Base-by-base conservation (phyloP, 2,797 vertebrate species). In the Lepidocolaptes lacrymiger region DNA sequence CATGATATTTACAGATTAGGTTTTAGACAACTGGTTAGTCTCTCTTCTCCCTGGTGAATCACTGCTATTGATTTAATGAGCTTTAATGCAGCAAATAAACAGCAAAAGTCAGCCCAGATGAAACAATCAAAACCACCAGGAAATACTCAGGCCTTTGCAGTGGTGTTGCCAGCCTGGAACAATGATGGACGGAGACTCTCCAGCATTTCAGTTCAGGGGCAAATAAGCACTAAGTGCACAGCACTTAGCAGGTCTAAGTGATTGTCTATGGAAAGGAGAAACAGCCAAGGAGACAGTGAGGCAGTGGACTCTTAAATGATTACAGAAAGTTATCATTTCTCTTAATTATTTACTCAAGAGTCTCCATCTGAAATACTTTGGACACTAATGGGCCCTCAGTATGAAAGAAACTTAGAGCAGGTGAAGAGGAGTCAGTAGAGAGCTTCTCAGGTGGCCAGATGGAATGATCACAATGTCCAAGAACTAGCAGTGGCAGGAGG, bases 81-180 rank as follows among this genome's bases (percentile, higher is more conserved):
- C 41, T 89, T 44, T 59, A 91, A 83, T 58, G 32, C 82, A 80
- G 77, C 62, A 51, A 28, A 59, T 83, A 92, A 93, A 92, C 71
- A 91, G 84, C 61, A 87, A 71, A 85, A 76, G 15, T 88, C 59
- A 88, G 49, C 36, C 41, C 56, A 78, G 80, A 73, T 71, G 90
- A 96, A 95, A 74, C 64, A 64, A 80, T 77, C 63, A 41, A 90
- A 92, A 91, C 36, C 71, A 63, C 77, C 49, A 74, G 55, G 85
- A 95, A 95, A 95, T 85, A 71, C 83, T 95, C 44, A 44, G 28
- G 58, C 73, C 80, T 90, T 93, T 90, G n/a, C 55, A 81, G n/a
- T 26, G 54, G 12, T 81, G 52, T 41, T 84, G 62, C 85, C 66
- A 90, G 74, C 59, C 74, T 76, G 59, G 73, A 86, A 81, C 48